phyloP scores from a whole-genome alignment of 2,113 vertebrate species.

The Mesembrinibis cayennensis region DNA sequence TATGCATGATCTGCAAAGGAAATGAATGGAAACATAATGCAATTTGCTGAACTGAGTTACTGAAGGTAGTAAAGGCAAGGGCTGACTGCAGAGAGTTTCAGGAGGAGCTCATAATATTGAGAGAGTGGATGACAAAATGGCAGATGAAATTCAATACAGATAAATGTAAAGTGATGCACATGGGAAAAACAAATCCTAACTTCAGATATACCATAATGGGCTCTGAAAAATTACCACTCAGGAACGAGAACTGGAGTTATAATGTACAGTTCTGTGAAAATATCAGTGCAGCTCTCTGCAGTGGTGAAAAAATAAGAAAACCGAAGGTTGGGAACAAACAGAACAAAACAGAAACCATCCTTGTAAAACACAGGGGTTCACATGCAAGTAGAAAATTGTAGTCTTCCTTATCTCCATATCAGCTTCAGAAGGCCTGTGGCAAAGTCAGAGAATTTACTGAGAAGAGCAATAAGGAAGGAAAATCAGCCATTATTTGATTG shows the following conservation, averaged over 20 bases:
- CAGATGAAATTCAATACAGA: not conserved
- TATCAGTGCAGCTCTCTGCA: not conserved
- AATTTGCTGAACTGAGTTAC: not conserved
- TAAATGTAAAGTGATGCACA: constrained; percentile 5
- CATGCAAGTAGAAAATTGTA: not conserved
- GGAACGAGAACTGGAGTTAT: not conserved
- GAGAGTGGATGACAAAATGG: not conserved
- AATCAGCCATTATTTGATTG: rapidly evolving
- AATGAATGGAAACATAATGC: not conserved
- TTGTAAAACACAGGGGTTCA: not conserved
- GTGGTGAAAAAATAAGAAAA: not conserved
- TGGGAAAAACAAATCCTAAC: not conserved
- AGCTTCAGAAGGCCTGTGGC: not conserved
- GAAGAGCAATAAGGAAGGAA: not conserved
- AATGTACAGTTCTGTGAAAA: not conserved
- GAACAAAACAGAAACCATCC: not conserved
- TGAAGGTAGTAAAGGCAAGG: not conserved
- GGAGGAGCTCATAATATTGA: not conserved
- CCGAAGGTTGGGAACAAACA: not conserved
- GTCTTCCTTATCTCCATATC: not conserved
- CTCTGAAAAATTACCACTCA: not conserved
- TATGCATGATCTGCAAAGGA: not conserved
- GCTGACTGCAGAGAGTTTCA: not conserved
- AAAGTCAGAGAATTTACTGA: not conserved
- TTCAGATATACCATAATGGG: not conserved